Evolutionary conservation across 2,797 vertebrate species (phyloP).

Genomic region (Pitangus sulphuratus): DNA sequence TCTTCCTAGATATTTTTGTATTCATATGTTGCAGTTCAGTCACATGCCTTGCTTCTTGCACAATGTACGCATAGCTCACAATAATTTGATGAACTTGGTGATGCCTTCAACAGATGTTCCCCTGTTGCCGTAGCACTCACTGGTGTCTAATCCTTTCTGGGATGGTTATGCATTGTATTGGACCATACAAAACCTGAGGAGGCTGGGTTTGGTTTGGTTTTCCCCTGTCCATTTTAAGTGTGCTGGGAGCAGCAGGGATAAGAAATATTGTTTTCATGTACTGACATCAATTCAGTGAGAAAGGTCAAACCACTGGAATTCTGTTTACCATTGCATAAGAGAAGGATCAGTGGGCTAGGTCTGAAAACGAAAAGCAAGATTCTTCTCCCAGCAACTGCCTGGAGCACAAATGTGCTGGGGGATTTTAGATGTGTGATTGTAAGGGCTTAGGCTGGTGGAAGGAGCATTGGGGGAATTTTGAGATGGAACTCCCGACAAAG

Average conservation of each 20-base stretch:
- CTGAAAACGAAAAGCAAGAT: slow-evolving; percentile 5
- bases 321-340: neutral
- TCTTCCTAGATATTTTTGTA: neutral
- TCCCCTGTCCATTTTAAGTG: neutral
- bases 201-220: neutral
- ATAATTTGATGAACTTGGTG: neutral
- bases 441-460: neutral
- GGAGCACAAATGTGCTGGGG: neutral
- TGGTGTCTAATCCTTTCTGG: neutral
- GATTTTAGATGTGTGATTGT: neutral
- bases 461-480: slow-evolving; percentile 5
- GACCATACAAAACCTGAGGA: neutral
- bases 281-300: slow-evolving; percentile 39
- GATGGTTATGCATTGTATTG: neutral
- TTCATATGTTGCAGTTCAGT: neutral
- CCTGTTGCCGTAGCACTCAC: neutral
- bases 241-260: slow-evolving; percentile 6
- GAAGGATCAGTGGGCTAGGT: neutral
- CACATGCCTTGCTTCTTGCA: neutral
- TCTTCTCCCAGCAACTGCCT: neutral
- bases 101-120: neutral
- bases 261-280: slow-evolving; percentile 26
- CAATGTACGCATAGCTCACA: neutral
- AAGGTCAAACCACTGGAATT: slow-evolving; percentile 63
- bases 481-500: neutral